Conservation (phyloP, 1,140 invertebrate species). For the Sycophila sp. region DNA sequence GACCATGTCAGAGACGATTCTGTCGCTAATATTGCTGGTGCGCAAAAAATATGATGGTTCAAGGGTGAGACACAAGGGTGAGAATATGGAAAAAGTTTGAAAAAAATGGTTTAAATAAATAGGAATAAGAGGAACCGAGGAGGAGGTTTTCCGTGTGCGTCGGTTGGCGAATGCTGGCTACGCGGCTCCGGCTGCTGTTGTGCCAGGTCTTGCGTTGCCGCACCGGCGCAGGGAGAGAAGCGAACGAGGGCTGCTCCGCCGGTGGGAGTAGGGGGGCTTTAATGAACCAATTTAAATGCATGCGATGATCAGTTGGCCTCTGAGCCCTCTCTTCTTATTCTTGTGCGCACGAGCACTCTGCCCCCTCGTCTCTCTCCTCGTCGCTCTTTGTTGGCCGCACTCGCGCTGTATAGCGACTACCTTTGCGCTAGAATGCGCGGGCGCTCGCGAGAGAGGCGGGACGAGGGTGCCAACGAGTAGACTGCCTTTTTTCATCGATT, state of each 20-base stretch:
- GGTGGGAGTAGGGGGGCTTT: slow-evolving; percentile 56
- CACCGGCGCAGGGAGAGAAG: neutral
- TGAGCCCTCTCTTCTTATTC: slow-evolving; percentile 56
- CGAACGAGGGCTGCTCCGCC: neutral
- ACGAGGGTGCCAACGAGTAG: neutral
- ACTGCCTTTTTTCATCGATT: neutral
- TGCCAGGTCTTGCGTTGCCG: too few species aligned
- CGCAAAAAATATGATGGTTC: too few species aligned
- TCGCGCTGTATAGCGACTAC: slow-evolving; percentile 41
- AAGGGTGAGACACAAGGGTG: too few species aligned
- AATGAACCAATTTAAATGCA: slow-evolving; percentile 69
- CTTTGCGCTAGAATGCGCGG: neutral
- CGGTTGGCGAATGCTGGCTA: too few species aligned
- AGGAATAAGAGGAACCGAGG: too few species aligned
- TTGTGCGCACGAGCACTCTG: slow-evolving; percentile 13
- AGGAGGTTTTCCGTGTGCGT: too few species aligned
- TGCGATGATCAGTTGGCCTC: slow-evolving; percentile 68
- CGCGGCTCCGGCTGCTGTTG: too few species aligned
- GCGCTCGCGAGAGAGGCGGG: neutral
- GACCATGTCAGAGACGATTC: too few species aligned
- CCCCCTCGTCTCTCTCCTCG: slow-evolving; percentile 33
- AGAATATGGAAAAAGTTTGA: too few species aligned
- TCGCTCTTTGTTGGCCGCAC: slow-evolving; percentile 43
- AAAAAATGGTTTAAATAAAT: too few species aligned
- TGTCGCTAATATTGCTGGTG: too few species aligned